A percentile compares a stretch with the other conserved stretches of the same genome.
phyloP scores from a whole-genome alignment of 2,888 invertebrate genomes.

The Anaspis maculata region DNA sequence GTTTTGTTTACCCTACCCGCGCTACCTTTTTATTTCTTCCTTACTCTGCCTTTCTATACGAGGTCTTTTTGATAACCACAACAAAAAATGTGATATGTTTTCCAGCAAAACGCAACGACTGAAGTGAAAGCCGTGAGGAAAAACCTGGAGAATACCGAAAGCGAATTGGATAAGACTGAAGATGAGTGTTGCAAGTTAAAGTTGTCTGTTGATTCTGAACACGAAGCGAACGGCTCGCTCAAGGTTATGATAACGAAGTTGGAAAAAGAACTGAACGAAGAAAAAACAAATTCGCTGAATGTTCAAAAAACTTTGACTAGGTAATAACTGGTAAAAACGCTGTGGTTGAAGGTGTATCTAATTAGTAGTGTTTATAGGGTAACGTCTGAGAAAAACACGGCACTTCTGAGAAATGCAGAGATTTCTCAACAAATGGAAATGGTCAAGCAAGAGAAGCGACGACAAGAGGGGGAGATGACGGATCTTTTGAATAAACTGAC shows the following conservation, averaged over 20 bases:
- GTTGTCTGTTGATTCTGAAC: constrained; percentile 48
- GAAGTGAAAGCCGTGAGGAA: constrained; percentile 38
- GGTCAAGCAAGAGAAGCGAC: constrained; percentile 62
- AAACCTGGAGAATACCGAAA: constrained; percentile 39
- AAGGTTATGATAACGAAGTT: constrained; percentile 47
- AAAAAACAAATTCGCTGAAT: constrained; percentile 44
- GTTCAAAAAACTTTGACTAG: constrained; percentile 41
- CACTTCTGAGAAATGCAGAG: constrained; percentile 68
- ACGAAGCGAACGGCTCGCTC: constrained; percentile 46
- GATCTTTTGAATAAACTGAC: constrained; percentile 53
- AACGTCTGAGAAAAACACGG: constrained; percentile 66
- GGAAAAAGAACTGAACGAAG: constrained; percentile 45
- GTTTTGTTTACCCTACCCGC: no score
- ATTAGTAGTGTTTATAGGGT: constrained; percentile 44
- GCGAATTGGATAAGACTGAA: constrained; percentile 43
- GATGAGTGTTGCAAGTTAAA: constrained; percentile 46
- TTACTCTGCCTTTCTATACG: no score
- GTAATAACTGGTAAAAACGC: constrained; percentile 17
- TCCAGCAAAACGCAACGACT: constrained; percentile 17
- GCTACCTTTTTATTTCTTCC: no score
- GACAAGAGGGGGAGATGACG: constrained; percentile 56
- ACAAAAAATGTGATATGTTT: no score
- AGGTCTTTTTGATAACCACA: no score
- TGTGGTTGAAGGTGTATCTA: not conserved
- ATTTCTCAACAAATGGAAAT: constrained; percentile 74